Evolutionary conservation across 2,797 vertebrate species (phyloP), one percentile per base, ranked within the genome.

Genomic region (Paratrypauchen microcephalus): DNA sequence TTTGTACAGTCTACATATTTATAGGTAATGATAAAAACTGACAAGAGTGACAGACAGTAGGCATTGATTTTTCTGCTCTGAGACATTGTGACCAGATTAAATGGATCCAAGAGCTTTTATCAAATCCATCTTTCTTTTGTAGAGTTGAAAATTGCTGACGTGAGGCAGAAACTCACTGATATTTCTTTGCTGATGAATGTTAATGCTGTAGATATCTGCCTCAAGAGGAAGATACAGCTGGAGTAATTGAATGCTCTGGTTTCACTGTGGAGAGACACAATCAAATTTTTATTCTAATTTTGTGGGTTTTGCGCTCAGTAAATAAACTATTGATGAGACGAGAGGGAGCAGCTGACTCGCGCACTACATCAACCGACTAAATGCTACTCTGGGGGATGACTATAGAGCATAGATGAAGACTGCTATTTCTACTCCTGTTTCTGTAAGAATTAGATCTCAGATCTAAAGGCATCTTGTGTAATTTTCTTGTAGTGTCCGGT

Each of bases 251-350:
- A 73, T 71, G 65, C 58, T 6, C 50, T 59, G 66, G 73, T 79
- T 80, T 75, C 60, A 81, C 74, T 52, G 16, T 56, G 3, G 80
- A 70, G 73, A 79, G 45, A 26, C 64, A 65, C 81, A 68, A 87
- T 84, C 72, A 19, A 1, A 72, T 81, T 86, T 77, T 85, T 78
- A 83, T 82, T 88, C 77, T 78, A 76, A 85, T 80, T 81, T 68
- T 70, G 72, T 74, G 63, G 56, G 79, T 79, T 72, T 55, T 63
- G 28, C 48, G 26, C 1, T 39, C 72, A 58, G 41, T 83, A 81
- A 83, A 87, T 87, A 83, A 84, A 79, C 68, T 73, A 70, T 73
- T 74, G 76, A 85, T 82, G 84, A 74, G 76, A 72, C 70, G 45
- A 21, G 65, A 80, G 78, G 79, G 80, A 82, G 75, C 4, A 69